These are phyloP conservation scores for Imbricaverruca yamaguchii DNA, from an alignment of 2,888 invertebrate species.

Conservation along the genomic window DNA sequence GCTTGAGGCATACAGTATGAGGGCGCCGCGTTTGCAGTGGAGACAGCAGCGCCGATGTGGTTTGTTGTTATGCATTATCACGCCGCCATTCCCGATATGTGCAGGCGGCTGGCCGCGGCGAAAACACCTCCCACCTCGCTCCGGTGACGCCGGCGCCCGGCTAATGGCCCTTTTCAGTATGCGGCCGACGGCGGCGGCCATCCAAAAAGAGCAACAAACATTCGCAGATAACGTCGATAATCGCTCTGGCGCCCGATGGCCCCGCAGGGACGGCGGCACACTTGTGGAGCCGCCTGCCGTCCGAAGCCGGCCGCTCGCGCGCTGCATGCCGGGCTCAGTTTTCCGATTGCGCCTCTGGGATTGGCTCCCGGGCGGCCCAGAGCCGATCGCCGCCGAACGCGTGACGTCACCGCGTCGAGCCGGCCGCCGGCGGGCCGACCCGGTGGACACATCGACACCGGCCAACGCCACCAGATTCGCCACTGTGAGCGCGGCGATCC, in stretches of 20 bases:
- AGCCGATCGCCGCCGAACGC: not conserved
- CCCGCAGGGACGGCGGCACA: not conserved
- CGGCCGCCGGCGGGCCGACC: too few species aligned
- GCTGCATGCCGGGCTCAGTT: too few species aligned
- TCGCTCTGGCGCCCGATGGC: not conserved
- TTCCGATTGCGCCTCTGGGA: not conserved
- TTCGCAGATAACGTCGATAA: conserved; percentile 6
- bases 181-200: not conserved
- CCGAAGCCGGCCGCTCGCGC: not conserved
- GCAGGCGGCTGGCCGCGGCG: not conserved
- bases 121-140: not conserved
- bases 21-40: not conserved
- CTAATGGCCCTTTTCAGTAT: conserved; percentile 14
- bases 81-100: not conserved
- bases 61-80: conserved; percentile 14
- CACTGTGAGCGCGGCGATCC: not conserved
- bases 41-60: not conserved
- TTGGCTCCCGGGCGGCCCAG: not conserved
- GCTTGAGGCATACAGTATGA: not conserved
- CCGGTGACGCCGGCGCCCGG: not conserved
- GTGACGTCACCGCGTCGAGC: not conserved
- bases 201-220: conserved; percentile 13
- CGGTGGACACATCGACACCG: not conserved
- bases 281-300: not conserved
- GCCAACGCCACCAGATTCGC: not conserved